These are phyloP conservation scores for Brachyhypopomus occidentalis DNA, from an alignment of 2,113 vertebrate species.

Conservation along the genomic window DNA sequence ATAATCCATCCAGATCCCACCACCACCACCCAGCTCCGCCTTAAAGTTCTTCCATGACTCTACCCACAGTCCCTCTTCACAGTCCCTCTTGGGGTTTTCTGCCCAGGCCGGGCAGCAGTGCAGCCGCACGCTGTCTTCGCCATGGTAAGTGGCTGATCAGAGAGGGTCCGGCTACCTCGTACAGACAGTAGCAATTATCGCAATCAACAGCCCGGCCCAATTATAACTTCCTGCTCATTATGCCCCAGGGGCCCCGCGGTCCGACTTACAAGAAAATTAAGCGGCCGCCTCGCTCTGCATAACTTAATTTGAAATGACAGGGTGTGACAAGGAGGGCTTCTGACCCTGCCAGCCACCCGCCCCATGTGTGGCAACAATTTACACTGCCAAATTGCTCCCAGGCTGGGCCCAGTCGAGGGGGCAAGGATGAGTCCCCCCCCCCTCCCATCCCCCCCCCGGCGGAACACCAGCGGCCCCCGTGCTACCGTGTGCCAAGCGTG, in stretches of 20 bases:
- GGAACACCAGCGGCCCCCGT: neutral
- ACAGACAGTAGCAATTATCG: conserved; percentile 97
- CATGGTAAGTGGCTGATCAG: conserved; percentile 58
- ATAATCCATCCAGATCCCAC: conserved; percentile 31
- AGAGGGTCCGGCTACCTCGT: conserved; percentile 66
- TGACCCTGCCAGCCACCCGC: conserved; percentile 86
- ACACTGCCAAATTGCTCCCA: conserved; percentile 90
- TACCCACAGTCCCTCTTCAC: conserved; percentile 21
- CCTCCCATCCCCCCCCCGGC: no score
- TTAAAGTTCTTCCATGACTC: conserved; percentile 43
- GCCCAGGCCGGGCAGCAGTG: conserved; percentile 22
- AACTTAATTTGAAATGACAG: conserved; percentile 99
- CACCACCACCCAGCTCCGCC: conserved; percentile 22
- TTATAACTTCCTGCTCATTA: conserved; percentile 92
- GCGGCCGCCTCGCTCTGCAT: conserved; percentile 87
- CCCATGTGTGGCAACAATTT: conserved; percentile 92
- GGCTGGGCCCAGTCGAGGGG: conserved; percentile 65
- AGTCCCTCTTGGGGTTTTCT: conserved; percentile 32
- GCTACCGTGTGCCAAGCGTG: conserved; percentile 47
- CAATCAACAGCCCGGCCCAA: conserved; percentile 99
- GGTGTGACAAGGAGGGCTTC: conserved; percentile 87
- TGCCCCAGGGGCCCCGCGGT: conserved; percentile 80
- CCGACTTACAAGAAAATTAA: conserved; percentile 77
- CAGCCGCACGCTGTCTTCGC: conserved; percentile 52
- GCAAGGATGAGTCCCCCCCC: conserved; percentile 21